These are phyloP conservation scores for Columba janthina DNA, from an alignment of 2,113 vertebrate species.

Conservation along the genomic window DNA sequence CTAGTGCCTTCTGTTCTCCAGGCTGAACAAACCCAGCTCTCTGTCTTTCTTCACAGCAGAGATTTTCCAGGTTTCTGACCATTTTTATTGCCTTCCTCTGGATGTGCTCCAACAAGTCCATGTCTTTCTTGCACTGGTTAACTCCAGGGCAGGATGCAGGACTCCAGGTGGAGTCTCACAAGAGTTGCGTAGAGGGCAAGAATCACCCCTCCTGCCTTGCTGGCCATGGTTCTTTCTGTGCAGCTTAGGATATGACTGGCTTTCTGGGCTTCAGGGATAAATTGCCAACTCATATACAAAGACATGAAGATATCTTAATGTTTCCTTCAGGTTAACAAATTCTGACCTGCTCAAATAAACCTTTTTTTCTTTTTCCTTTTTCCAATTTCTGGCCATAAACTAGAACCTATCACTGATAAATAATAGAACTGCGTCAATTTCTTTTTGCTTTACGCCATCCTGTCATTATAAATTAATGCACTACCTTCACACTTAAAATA, in stretches of 20 bases:
- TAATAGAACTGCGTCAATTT: neutral
- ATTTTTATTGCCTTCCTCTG: neutral
- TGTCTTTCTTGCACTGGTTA: neutral
- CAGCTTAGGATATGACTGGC: rapidly evolving
- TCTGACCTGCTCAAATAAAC: neutral
- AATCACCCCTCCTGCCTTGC: rapidly evolving
- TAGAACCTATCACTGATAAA: neutral
- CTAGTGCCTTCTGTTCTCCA: neutral
- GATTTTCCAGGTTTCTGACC: neutral
- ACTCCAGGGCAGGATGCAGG: neutral
- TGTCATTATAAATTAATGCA: neutral
- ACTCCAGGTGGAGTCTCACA: neutral
- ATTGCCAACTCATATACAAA: neutral
- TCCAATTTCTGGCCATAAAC: neutral
- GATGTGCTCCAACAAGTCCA: rapidly evolving
- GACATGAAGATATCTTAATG: neutral
- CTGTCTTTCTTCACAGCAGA: neutral
- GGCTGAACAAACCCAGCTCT: neutral
- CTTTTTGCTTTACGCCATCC: neutral
- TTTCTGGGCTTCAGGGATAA: rapidly evolving
- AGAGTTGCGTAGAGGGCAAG: neutral
- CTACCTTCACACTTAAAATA: neutral
- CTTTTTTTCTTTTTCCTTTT: neutral
- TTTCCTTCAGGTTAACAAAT: neutral
- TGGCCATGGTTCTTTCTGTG: rapidly evolving